phyloP scores from a whole-genome alignment of 2,797 vertebrate genomes.

The Pangasius krempfi region DNA sequence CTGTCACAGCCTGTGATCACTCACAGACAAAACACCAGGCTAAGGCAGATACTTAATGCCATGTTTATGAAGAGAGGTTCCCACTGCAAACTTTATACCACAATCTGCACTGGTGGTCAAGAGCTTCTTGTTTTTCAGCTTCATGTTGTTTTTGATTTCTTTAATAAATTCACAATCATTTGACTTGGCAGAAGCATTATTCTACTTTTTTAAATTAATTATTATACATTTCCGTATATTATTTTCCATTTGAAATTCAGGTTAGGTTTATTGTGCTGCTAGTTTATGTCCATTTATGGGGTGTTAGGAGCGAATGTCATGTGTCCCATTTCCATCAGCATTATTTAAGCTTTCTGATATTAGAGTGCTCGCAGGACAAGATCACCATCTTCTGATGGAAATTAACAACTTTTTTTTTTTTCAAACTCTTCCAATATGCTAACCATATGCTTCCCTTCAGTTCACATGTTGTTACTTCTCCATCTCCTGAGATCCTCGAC shows the following conservation, averaged over 20 bases:
- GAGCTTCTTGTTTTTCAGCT: background rate
- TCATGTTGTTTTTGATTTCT: background rate
- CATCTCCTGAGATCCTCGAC: conserved; percentile 39
- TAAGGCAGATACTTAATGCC: conserved; percentile 18
- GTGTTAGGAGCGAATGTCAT: background rate
- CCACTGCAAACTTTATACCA: background rate
- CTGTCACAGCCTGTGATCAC: conserved; percentile 64
- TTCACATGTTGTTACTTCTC: conserved; percentile 30
- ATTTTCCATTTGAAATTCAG: background rate
- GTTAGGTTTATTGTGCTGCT: background rate
- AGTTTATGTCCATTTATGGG: background rate
- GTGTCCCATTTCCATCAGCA: background rate
- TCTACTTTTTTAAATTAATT: background rate
- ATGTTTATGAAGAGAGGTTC: conserved; percentile 2
- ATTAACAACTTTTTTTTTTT: background rate
- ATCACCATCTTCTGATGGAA: background rate
- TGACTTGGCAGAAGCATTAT: background rate
- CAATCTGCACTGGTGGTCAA: background rate
- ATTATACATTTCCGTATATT: background rate
- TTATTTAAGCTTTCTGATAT: background rate
- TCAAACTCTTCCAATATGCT: conserved; percentile 26
- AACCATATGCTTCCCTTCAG: conserved; percentile 29
- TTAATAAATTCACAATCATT: background rate
- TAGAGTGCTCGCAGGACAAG: background rate
- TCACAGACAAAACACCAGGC: conserved; percentile 1